Evolutionary conservation across 2,797 vertebrate species (phyloP).

Genomic region (Pseudomugil tenellus): DNA sequence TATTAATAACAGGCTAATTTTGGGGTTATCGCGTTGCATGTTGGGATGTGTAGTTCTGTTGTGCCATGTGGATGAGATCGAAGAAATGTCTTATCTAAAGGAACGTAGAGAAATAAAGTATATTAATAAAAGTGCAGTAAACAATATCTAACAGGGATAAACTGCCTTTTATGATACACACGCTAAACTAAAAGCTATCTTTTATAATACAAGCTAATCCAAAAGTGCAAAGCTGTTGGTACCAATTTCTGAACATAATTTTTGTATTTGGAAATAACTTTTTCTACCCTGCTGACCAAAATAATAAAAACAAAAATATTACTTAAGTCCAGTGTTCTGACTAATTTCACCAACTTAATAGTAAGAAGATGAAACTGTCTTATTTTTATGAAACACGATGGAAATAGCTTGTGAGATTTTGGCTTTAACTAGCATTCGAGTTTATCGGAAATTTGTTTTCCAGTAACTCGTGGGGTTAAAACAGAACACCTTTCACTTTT

Average conservation of each 20-base stretch:
- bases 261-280: not conserved
- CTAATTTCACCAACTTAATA: not conserved
- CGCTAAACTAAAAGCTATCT: too few relatives aligned
- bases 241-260: not conserved
- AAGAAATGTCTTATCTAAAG: not conserved
- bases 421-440: not conserved
- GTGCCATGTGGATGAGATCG: not conserved
- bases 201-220: too few relatives aligned
- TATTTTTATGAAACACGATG: not conserved
- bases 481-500: not conserved
- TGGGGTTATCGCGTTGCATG: conserved; percentile 25
- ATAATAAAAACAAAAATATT: too few relatives aligned
- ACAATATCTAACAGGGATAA: too few relatives aligned
- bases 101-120: not conserved
- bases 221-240: not conserved
- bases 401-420: not conserved
- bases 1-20: conserved; percentile 38
- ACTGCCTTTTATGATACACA: not conserved
- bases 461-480: not conserved
- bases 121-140: not conserved
- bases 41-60: conserved; percentile 67
- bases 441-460: not conserved
- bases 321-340: too few relatives aligned
- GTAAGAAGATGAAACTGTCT: not conserved
- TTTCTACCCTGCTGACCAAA: not conserved